Conservation (phyloP, 2,113 vertebrate species). For the Psettodes erumei region DNA sequence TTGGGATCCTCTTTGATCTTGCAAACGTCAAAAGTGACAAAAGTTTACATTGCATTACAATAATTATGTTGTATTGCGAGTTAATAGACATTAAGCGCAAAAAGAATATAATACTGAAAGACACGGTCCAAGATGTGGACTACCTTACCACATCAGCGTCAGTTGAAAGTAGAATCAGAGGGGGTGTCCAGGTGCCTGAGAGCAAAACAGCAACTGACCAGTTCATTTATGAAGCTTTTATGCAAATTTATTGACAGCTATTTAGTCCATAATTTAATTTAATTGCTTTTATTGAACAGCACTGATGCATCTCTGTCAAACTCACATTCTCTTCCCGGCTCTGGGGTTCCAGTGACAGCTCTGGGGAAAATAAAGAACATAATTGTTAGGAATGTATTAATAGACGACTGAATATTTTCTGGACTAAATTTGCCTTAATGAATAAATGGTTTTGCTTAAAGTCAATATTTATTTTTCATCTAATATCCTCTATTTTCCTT, state of each 20-base stretch:
- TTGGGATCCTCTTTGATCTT: constrained; percentile 73
- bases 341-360: constrained; percentile 24
- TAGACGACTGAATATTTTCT: neutral
- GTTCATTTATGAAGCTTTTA: neutral
- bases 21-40: constrained; percentile 11
- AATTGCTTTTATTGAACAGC: constrained; percentile 8
- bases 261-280: neutral
- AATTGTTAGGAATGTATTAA: neutral
- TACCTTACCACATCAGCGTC: constrained; percentile 36
- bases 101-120: neutral
- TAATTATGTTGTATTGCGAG: neutral
- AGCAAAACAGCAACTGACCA: constrained; percentile 1
- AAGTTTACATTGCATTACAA: neutral
- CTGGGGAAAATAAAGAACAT: constrained; percentile 57
- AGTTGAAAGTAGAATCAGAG: constrained; percentile 54
- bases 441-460: neutral
- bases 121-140: neutral
- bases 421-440: neutral
- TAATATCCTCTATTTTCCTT: neutral
- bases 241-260: neutral
- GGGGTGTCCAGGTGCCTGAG: constrained; percentile 71
- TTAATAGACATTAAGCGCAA: neutral
- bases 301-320: constrained; percentile 4
- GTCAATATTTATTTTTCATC: neutral
- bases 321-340: constrained; percentile 69